Evolutionary conservation across 2,888 invertebrate genomes (phyloP), one percentile per base, ranked within the genome.

Genomic region (Sinhomidia bicolor): DNA sequence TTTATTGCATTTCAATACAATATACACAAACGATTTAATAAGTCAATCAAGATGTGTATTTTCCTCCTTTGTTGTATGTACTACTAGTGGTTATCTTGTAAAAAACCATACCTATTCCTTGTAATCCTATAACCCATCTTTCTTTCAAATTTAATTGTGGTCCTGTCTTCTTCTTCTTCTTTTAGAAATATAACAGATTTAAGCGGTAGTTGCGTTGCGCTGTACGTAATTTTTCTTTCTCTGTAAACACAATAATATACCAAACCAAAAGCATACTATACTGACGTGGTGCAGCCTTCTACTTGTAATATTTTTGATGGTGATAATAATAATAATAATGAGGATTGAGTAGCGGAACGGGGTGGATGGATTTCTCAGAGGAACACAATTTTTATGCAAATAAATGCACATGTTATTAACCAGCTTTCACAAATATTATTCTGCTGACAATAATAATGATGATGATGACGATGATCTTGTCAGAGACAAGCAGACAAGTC

Each of bases 391-490:
- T 84, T 57, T 84, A 84, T 84, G 84, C 76, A 79, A 78, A 85
- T 78, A 85, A 79, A 85, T 85, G 85, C 60, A 47, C 85, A 85
- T 85, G 68, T 79, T 60, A 76, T 85, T 85, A 68, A 29, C 78
- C 85, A 68, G 17, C 29, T 79, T 85, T 85, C 68, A 32, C 51
- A 78, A 79, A 85, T 85, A 65, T 54, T n/a, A 65, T 20, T 57
- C 32, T 74, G 23, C 44, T 36, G 65, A 1, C 17, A 26, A 44
- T 41, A 41, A 68, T 74, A 32, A 1, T 14, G 32, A n/a, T 32
- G 23, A 44, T 74, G 74, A 47, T 51, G 76, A 51, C n/a, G 51
- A 71, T 71, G 41, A 5, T 65, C 65, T 71, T 71, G 65, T 65
- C 65, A 71, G 2, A 41, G 20, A 71, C 6, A 36, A 41, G 20